These are phyloP conservation scores for Bradypodion ventrale DNA, from an alignment of 2,797 vertebrate species.

Conservation along the genomic window DNA sequence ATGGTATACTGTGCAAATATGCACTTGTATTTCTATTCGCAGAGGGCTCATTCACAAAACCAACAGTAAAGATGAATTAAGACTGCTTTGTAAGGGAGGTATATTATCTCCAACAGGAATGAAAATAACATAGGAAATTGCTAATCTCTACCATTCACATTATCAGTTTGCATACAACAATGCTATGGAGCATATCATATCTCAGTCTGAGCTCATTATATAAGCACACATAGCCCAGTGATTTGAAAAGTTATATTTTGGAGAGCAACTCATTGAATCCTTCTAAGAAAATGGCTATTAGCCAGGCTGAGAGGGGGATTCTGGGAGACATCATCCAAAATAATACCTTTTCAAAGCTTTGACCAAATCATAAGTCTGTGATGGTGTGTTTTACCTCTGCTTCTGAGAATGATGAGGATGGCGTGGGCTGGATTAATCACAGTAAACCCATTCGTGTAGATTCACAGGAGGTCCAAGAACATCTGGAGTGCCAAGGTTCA, in stretches of 20 bases:
- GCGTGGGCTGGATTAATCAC: no score
- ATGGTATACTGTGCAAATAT: neutral
- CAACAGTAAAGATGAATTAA: conserved; percentile 9
- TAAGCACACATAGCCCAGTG: neutral
- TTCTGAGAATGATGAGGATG: no score
- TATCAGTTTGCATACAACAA: neutral
- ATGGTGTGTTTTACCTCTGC: no score
- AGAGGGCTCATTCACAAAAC: neutral
- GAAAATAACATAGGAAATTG: neutral
- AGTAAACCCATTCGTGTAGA: no score
- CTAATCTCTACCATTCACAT: neutral
- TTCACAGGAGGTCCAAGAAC: no score
- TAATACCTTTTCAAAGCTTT: no score
- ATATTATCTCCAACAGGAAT: neutral
- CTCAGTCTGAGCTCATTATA: neutral
- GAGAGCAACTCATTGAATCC: neutral
- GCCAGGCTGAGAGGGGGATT: neutral
- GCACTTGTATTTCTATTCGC: neutral
- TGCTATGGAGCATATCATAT: neutral
- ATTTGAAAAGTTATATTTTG: neutral
- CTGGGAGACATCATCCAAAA: neutral
- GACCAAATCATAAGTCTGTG: no score
- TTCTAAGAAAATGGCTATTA: neutral
- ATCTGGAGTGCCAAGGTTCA: no score
- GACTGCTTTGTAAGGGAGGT: neutral